phyloP scores from a whole-genome alignment of 2,888 invertebrate species.

The Gastrophysa polygoni region DNA sequence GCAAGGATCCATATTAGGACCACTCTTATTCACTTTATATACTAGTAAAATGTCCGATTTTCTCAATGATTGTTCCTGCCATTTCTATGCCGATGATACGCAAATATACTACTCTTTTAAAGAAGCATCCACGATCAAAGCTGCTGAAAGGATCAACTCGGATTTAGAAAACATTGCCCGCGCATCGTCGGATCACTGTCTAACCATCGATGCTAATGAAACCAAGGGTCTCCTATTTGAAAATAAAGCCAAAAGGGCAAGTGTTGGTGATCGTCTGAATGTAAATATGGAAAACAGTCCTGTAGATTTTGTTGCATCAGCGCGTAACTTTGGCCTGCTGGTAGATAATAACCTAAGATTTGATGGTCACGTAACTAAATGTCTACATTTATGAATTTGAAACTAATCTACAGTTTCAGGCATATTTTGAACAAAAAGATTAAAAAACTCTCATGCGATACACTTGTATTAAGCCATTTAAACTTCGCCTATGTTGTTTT shows the following conservation, averaged over 20 bases:
- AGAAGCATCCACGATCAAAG: neutral
- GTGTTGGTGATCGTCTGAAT: neutral
- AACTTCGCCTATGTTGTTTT: slow-evolving; percentile 10
- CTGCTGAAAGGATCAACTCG: neutral
- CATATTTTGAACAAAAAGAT: neutral
- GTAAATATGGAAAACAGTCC: neutral
- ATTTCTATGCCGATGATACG: slow-evolving; percentile 1
- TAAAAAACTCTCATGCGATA: neutral
- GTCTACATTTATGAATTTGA: neutral
- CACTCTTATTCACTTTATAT: neutral
- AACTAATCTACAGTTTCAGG: neutral
- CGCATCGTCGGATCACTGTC: neutral
- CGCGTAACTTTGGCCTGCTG: neutral
- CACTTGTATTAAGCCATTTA: neutral
- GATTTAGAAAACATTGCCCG: neutral
- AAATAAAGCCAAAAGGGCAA: neutral
- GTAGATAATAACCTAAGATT: slow-evolving; percentile 1
- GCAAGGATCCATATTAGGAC: neutral
- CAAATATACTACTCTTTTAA: slow-evolving; percentile 3
- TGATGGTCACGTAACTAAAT: neutral
- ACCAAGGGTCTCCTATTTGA: neutral
- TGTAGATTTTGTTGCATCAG: slow-evolving; percentile 2
- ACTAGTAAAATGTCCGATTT: neutral
- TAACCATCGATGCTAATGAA: neutral
- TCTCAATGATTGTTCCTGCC: neutral